Evolutionary conservation across 2,888 invertebrate species (phyloP), one percentile per base, ranked within the genome.

Genomic region (Archaeoteleia sp.): DNA sequence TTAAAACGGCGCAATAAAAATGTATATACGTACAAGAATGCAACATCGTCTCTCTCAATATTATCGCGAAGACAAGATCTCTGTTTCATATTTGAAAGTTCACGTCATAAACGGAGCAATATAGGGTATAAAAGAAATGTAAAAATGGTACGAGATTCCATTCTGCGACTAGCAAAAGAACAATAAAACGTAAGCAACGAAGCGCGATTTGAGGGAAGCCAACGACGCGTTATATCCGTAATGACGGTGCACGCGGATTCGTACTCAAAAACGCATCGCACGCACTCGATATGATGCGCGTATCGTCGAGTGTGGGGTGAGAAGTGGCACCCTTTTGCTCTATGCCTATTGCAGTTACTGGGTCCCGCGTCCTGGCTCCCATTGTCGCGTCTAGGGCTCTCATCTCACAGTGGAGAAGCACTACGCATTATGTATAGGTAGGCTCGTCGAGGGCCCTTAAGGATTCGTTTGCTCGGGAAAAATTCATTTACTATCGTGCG

Each of bases 381-480:
- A 80, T 80, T 81, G 81, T 81, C 77, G 73, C 74, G 73, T 77
- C 69, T 74, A 78, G 78, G 71, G 74, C 74, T 74, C 75, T 74
- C 70, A 58, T 71, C 72, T 68, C 71, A 72, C 75, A 48, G 65
- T 66, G 73, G 69, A 74, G 74, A 75, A 74, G 77, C 74, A 76
- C 80, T 77, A 67, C 71, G 78, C 76, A 74, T 79, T 78, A 76
- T 77, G 74, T 76, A 70, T 69, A 75, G 75, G 75, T 74, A 74
- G 74, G 74, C 75, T 70, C 62, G 71, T 76, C 73, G 74, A 80
- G 79, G 51, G 68, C 65, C 70, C 79, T 80, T 70, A 73, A 79
- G 72, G 72, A 78, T 78, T 81, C 79, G 79, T 78, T 77, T 77
- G 77, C 76, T 74, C 73, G 78, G 77, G 78, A 78, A 79, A 78